Percentiles rank a stretch among this genome's conserved stretches.
phyloP scores from a whole-genome alignment of 2,888 invertebrate species.

The Yponomeuta cagnagella region DNA sequence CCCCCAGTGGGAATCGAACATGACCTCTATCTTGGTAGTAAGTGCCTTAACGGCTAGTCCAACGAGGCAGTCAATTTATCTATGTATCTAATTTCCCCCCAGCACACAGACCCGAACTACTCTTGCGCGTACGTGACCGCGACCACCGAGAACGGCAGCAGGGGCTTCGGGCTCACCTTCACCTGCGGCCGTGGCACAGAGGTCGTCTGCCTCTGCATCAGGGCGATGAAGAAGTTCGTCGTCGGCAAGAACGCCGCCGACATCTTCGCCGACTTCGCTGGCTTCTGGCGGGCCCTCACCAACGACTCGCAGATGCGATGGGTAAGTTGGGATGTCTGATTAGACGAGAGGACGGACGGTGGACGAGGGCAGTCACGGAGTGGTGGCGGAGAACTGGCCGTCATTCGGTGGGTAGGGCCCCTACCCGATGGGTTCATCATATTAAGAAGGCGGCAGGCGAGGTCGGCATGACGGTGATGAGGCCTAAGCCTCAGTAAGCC shows the following conservation, averaged over 20 bases:
- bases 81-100: conserved; percentile 6
- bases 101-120: conserved; percentile 94
- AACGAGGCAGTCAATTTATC: too few relatives aligned
- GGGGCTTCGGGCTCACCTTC: conserved; percentile 90
- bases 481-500: too few relatives aligned
- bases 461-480: too few relatives aligned
- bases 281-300: conserved; percentile 87
- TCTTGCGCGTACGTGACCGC: conserved; percentile 93
- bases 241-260: conserved; percentile 80
- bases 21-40: too few relatives aligned
- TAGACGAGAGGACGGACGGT: too few relatives aligned
- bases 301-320: conserved; percentile 94
- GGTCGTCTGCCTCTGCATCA: conserved; percentile 85
- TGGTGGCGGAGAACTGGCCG: too few relatives aligned
- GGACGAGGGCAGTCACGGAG: too few relatives aligned
- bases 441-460: too few relatives aligned
- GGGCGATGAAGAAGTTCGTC: conserved; percentile 81
- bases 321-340: conserved; percentile 68
- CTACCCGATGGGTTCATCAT: too few relatives aligned
- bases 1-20: too few relatives aligned
- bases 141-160: conserved; percentile 76
- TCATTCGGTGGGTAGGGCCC: too few relatives aligned
- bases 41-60: too few relatives aligned
- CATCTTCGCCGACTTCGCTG: conserved; percentile 85
- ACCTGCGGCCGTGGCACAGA: conserved; percentile 93